phyloP scores from a whole-genome alignment of 1,140 invertebrate species.

The Drosophila novamexicana region DNA sequence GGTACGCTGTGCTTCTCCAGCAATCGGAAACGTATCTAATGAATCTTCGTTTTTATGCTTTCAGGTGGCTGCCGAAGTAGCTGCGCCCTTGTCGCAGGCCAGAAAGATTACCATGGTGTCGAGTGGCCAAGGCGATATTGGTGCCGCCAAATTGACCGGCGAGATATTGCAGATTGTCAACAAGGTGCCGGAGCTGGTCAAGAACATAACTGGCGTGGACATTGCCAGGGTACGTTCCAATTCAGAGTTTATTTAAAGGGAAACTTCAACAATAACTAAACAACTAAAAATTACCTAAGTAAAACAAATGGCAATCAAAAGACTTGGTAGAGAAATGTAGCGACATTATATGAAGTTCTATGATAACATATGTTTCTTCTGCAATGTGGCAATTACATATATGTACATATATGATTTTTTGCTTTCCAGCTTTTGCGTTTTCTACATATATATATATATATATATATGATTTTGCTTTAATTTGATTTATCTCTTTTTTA shows the following conservation, averaged over 20 bases:
- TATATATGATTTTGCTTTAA: constrained; percentile 60
- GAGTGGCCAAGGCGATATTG: constrained; percentile 95
- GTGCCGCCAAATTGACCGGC: constrained; percentile 96
- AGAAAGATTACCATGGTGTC: constrained; percentile 98
- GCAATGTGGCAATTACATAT: constrained; percentile 20
- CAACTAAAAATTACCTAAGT: constrained; percentile 11
- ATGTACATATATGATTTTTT: constrained; percentile 42
- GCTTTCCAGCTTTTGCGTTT: constrained; percentile 45
- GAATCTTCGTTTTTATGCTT: constrained; percentile 10
- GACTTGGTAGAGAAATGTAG: constrained; percentile 71
- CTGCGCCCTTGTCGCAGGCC: constrained; percentile 95
- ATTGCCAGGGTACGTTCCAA: constrained; percentile 90
- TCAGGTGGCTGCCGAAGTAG: constrained; percentile 97
- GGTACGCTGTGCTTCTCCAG: constrained; percentile 85
- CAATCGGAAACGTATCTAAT: neutral
- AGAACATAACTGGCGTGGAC: constrained; percentile 96
- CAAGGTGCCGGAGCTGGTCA: constrained; percentile 95
- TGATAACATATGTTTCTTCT: constrained; percentile 36
- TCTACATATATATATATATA: constrained; percentile 28
- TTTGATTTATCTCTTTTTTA: constrained; percentile 66
- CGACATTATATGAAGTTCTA: constrained; percentile 40
- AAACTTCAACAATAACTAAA: constrained; percentile 31
- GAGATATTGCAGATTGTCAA: constrained; percentile 97
- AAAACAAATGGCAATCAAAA: constrained; percentile 82
- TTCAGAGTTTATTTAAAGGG: constrained; percentile 82